Base-by-base conservation (phyloP, 2,888 invertebrate genomes). In the Resseliella maxima region DNA sequence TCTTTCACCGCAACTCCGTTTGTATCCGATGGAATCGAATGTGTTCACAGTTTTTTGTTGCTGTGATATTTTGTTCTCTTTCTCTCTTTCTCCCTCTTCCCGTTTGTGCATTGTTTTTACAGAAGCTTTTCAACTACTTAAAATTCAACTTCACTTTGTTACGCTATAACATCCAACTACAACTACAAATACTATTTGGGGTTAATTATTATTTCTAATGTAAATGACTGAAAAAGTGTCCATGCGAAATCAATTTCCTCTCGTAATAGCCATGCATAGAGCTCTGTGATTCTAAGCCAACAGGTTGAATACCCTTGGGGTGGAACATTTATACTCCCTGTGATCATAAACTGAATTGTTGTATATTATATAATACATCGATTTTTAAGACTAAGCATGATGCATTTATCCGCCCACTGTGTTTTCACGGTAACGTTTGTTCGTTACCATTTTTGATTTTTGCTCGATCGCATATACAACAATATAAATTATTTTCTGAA, bases 321-420 rank as follows among this genome's bases (percentile, higher is more conserved):
- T 59, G 24, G 24, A 59, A 59, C 24, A 3, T n/a, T 24, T 6
- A 59, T 24, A 10, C 24, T 59, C 59, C 59, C 59, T 59, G 59
- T 24, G 59, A 59, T 59, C 24, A 24, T 24, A 6, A 59, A 59
- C 2, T 24, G 24, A 59, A 59, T n/a, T n/a, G n/a, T 41, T 41
- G 6, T 8, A 41, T 59, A 24, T 24, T 24, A 24, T 59, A 24
- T 59, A 24, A 24, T 12, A 18, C 21, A 18, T 50, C 50, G 21
- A 18, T 50, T 18, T 59, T 59, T n/a, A 24, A 24, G 59, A n/a
- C 59, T n/a, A n/a, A n/a, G 59, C 59, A 59, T 24, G 59, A 59
- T 59, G n/a, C n/a, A 59, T 59, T 24, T 24, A 59, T 59, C n/a
- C 59, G 59, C 59, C 59, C 59, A 59, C 59, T 24, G 59, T n/a